Conservation (phyloP, 1,140 invertebrate species). For the Ceratina japonica region DNA sequence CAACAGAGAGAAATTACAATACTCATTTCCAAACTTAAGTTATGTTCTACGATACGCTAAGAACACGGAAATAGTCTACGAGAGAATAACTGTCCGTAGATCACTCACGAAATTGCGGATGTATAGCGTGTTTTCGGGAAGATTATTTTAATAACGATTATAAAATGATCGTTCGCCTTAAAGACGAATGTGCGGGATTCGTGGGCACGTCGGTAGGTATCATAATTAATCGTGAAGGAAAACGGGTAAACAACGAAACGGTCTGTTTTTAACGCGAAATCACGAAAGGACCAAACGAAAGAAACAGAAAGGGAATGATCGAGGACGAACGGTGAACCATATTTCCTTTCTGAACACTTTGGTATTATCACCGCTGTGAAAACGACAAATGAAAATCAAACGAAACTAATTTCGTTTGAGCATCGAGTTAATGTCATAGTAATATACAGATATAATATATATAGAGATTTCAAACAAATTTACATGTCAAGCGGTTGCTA, state of each 20-base stretch:
- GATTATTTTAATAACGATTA: slow-evolving; percentile 22
- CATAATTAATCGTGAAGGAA: slow-evolving; percentile 5
- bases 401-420: slow-evolving; percentile 21
- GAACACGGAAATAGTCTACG: slow-evolving; percentile 17
- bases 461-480: slow-evolving; percentile 56
- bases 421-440: slow-evolving; percentile 9
- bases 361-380: slow-evolving; percentile 38
- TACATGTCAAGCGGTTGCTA: slow-evolving; percentile 46
- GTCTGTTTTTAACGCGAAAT: neutral
- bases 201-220: neutral
- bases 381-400: slow-evolving; percentile 25
- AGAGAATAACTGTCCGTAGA: neutral
- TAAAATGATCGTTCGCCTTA: slow-evolving; percentile 19
- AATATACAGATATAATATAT: slow-evolving; percentile 27
- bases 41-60: slow-evolving; percentile 41
- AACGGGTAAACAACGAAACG: neutral
- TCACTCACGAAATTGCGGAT: neutral
- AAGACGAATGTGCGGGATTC: slow-evolving; percentile 1
- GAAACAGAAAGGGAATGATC: neutral
- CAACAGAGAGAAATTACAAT: slow-evolving; percentile 52
- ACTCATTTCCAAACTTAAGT: slow-evolving; percentile 55
- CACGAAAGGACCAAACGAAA: slow-evolving; percentile 9
- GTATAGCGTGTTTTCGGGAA: slow-evolving; percentile 27
- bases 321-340: slow-evolving; percentile 27
- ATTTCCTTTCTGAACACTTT: slow-evolving; percentile 48